These are phyloP conservation scores for Mormyrus hasselquistii DNA, from an alignment of 2,797 vertebrate species.

Conservation along the genomic window DNA sequence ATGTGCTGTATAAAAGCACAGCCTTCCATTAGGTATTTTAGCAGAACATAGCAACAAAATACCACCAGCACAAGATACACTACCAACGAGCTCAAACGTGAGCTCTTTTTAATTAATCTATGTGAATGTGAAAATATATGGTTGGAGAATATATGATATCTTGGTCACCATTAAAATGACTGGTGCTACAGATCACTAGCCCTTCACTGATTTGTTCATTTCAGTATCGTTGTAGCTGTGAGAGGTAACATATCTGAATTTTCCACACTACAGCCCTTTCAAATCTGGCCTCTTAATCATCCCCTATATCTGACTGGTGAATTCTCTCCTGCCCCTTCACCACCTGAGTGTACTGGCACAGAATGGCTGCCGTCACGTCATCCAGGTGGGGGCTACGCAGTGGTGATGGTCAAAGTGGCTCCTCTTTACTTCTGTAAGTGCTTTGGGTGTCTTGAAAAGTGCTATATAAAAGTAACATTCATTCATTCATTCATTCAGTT, in stretches of 20 bases:
- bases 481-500: background rate
- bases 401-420: background rate
- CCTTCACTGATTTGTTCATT: background rate
- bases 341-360: background rate
- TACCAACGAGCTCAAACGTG: background rate
- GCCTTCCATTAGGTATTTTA: background rate
- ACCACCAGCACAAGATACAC: background rate
- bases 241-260: background rate
- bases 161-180: background rate
- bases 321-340: background rate
- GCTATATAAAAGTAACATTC: background rate
- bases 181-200: background rate
- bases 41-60: background rate
- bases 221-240: background rate
- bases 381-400: background rate
- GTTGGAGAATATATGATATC: background rate
- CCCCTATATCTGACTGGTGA: background rate
- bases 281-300: background rate
- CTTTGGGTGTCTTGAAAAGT: background rate
- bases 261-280: background rate
- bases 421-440: background rate
- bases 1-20: background rate
- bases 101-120: background rate
- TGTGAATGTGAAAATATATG: background rate
- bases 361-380: background rate